These are phyloP conservation scores for Galaxea fascicularis DNA, from an alignment of 92 coral and sea anemone genomes.

Conservation along the genomic window DNA sequence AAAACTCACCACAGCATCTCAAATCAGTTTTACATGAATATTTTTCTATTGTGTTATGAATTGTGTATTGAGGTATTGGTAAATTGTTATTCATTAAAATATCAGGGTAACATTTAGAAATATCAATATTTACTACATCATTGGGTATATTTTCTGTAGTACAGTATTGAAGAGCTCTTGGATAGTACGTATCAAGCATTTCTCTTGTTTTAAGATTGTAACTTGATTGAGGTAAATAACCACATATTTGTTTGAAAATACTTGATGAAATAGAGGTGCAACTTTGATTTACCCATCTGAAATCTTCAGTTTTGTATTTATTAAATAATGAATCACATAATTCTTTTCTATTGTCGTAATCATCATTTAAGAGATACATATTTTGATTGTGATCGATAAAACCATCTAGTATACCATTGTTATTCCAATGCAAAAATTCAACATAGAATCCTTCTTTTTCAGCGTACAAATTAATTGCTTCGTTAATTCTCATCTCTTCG, in stretches of 20 bases:
- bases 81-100: constrained; percentile 21
- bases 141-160: constrained; percentile 20
- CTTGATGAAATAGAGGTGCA: neutral
- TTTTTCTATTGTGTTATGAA: constrained; percentile 35
- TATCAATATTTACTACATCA: too few species aligned
- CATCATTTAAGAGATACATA: too few species aligned
- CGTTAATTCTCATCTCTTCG: constrained; percentile 11
- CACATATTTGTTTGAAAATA: constrained; percentile 27
- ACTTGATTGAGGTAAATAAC: constrained; percentile 43
- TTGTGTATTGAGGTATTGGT: constrained; percentile 2
- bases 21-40: constrained; percentile 33
- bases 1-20: neutral
- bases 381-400: too few species aligned
- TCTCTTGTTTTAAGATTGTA: too few species aligned
- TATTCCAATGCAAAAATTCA: too few species aligned
- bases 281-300: constrained; percentile 44
- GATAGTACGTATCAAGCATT: too few species aligned
- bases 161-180: constrained; percentile 64
- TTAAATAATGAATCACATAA: too few species aligned
- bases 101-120: constrained; percentile 45
- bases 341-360: too few species aligned
- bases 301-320: constrained; percentile 37
- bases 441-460: neutral
- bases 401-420: constrained; percentile 42
- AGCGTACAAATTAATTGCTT: constrained; percentile 2